Evolutionary conservation across 2,888 invertebrate species (phyloP).

Genomic region (Operophtera brumata): DNA sequence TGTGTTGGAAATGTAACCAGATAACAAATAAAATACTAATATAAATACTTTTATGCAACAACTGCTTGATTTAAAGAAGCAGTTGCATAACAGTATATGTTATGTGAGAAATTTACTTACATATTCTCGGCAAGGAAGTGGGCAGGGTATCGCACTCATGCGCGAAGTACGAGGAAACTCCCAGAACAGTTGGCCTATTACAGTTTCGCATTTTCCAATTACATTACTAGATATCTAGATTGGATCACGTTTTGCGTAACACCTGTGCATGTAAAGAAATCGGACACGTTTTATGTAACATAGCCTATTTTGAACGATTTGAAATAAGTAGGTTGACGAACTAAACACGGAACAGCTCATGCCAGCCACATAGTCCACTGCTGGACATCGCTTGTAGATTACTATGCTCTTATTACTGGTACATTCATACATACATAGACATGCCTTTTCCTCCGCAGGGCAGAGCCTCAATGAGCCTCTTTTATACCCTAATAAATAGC

Average conservation of each 20-base stretch:
- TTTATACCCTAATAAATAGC: too few species aligned
- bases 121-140: slow-evolving; percentile 9
- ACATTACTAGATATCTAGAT: slow-evolving; percentile 9
- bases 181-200: slow-evolving; percentile 45
- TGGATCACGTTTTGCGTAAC: not conserved
- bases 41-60: too few species aligned
- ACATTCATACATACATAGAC: too few species aligned
- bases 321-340: not conserved
- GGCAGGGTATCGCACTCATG: slow-evolving; percentile 36
- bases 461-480: too few species aligned
- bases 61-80: too few species aligned
- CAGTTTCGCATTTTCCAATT: slow-evolving; percentile 39
- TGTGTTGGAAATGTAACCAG: too few species aligned
- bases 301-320: not conserved
- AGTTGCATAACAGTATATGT: slow-evolving; percentile 2
- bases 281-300: not conserved
- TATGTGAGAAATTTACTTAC: slow-evolving; percentile 12
- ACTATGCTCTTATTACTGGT: too few species aligned
- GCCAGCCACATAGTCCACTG: too few species aligned
- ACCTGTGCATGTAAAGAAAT: not conserved
- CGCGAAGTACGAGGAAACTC: slow-evolving; percentile 45
- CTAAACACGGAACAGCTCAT: too few species aligned
- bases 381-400: too few species aligned
- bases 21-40: too few species aligned
- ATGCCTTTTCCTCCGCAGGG: too few species aligned